Conservation (phyloP, 2,888 invertebrate species). For the Hedychridium roseum region DNA sequence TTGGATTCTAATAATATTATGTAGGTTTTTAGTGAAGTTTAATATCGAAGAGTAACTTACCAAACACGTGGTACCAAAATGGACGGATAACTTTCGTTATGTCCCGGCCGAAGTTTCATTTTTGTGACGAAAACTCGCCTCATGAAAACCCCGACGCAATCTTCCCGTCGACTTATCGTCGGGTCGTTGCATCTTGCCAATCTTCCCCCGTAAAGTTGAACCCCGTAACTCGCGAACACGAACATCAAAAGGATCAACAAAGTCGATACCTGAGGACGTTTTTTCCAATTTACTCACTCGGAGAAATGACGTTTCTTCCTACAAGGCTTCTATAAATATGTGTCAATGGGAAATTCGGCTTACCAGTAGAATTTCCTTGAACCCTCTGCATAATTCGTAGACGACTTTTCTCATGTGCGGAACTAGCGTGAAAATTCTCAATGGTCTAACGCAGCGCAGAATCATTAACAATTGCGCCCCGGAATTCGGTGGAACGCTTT, state of each 20-base stretch:
- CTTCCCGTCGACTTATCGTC: slow-evolving; percentile 79
- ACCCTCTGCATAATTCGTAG: slow-evolving; percentile 96
- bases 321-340: too few relatives aligned
- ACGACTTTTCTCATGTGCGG: slow-evolving; percentile 99
- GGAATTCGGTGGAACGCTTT: slow-evolving; percentile 90
- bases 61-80: slow-evolving; percentile 97
- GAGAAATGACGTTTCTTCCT: background rate
- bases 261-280: slow-evolving; percentile 81
- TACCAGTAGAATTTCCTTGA: slow-evolving; percentile 97
- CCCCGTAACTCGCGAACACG: slow-evolving; percentile 98
- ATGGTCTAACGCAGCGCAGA: slow-evolving; percentile 91
- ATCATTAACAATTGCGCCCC: slow-evolving; percentile 96
- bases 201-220: slow-evolving; percentile 96
- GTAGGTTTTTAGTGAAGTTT: background rate
- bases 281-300: slow-evolving; percentile 16
- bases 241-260: slow-evolving; percentile 97
- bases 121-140: slow-evolving; percentile 96
- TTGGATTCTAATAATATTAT: slow-evolving; percentile 1
- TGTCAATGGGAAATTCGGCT: too few relatives aligned
- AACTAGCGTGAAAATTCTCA: slow-evolving; percentile 96
- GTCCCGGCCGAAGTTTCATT: slow-evolving; percentile 89
- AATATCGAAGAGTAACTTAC: too few relatives aligned
- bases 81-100: slow-evolving; percentile 88
- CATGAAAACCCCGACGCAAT: slow-evolving; percentile 96
- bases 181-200: slow-evolving; percentile 98